Evolutionary conservation across 2,113 vertebrate genomes (phyloP).

Genomic region (Motacilla tschutschensis): DNA sequence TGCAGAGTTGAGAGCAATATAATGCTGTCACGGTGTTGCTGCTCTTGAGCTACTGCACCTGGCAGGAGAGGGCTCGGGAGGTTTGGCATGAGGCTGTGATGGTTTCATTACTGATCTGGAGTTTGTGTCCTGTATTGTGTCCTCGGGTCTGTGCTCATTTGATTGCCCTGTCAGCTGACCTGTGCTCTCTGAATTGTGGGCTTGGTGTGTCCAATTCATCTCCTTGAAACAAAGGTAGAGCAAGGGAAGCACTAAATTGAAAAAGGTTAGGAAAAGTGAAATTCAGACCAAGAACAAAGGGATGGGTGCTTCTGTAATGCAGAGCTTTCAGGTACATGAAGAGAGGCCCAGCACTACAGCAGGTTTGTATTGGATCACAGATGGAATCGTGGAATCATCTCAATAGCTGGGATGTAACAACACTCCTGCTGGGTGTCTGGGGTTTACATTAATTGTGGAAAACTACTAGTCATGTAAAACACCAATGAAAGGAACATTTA

Average conservation of each 20-base stretch:
- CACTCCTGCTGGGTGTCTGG: rapidly evolving
- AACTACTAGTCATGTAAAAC: neutral
- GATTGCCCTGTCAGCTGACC: rapidly evolving
- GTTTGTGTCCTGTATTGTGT: rapidly evolving
- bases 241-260: neutral
- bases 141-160: rapidly evolving
- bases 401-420: neutral
- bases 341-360: neutral
- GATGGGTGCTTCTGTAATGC: neutral
- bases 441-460: neutral
- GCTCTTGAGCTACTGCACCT: neutral
- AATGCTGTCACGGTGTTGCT: rapidly evolving
- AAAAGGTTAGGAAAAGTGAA: neutral
- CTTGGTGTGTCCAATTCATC: neutral
- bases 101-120: neutral
- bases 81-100: neutral
- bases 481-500: neutral
- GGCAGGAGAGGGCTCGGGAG: neutral
- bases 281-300: neutral
- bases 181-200: neutral
- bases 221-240: neutral
- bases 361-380: neutral
- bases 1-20: neutral
- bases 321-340: neutral
- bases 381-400: neutral